phyloP scores from a whole-genome alignment of 2,888 invertebrate genomes.

The Myathropa florea region DNA sequence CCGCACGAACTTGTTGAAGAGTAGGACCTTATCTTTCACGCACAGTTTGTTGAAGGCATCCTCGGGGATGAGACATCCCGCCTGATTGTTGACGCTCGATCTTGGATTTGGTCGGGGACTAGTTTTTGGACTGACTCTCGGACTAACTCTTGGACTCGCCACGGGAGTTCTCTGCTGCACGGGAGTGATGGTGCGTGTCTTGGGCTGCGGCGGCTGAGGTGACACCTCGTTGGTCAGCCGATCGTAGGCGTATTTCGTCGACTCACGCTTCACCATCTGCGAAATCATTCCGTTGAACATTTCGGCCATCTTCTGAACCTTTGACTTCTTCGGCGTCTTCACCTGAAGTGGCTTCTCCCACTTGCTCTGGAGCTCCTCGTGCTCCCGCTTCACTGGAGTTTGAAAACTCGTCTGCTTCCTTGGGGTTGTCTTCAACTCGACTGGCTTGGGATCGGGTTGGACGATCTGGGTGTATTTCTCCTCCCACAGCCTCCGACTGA shows the following conservation, averaged over 20 bases:
- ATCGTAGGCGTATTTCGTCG: conserved; percentile 69
- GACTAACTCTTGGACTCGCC: neutral
- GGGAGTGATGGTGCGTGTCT: neutral
- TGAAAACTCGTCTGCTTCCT: neutral
- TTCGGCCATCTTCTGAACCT: conserved; percentile 77
- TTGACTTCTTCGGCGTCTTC: conserved; percentile 62
- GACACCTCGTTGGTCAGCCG: conserved; percentile 72
- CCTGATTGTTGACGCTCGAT: neutral
- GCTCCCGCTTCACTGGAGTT: neutral
- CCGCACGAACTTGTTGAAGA: conserved; percentile 76
- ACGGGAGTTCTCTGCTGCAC: neutral
- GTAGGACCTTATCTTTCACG: conserved; percentile 77
- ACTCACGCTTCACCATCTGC: conserved; percentile 73
- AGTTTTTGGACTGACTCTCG: neutral
- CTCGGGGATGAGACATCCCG: conserved; percentile 76
- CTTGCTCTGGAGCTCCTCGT: conserved; percentile 1
- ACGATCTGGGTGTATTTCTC: neutral
- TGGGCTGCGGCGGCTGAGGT: conserved; percentile 33
- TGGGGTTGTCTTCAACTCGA: neutral
- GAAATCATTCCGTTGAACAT: conserved; percentile 76
- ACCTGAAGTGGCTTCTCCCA: conserved; percentile 11
- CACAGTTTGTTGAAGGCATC: conserved; percentile 76
- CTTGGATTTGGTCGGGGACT: conserved; percentile 25
- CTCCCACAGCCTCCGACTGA: too few relatives aligned
- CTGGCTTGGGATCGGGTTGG: neutral